A percentile compares a stretch with the other conserved stretches of the same genome.
Evolutionary conservation across 2,113 vertebrate species (phyloP).

Genomic region (Andinoacara biseriatus): DNA sequence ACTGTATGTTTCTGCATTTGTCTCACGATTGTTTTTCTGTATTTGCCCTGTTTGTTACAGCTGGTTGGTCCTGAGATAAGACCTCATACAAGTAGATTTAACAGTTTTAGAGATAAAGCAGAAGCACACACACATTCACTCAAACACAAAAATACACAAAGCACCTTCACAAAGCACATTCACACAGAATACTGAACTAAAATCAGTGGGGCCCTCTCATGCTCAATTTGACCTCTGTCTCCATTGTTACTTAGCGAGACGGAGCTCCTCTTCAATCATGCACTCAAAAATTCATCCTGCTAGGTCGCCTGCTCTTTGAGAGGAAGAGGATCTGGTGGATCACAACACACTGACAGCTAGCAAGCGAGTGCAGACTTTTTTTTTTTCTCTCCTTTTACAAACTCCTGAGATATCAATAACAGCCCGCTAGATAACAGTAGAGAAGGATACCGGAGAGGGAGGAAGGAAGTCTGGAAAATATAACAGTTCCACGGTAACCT

Average conservation of each 20-base stretch:
- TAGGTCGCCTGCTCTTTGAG: slow-evolving; percentile 17
- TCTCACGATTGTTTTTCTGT: slow-evolving; percentile 25
- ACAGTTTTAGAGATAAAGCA: slow-evolving; percentile 37
- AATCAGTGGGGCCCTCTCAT: not conserved
- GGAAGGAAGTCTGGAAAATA: not conserved
- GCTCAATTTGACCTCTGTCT: slow-evolving; percentile 51
- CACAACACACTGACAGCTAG: slow-evolving; percentile 20
- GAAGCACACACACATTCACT: not conserved
- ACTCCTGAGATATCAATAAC: slow-evolving; percentile 20
- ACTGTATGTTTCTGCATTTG: slow-evolving; percentile 15
- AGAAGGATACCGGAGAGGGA: not conserved
- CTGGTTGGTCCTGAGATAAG: slow-evolving; percentile 36
- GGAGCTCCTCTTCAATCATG: slow-evolving; percentile 11
- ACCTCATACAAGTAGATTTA: slow-evolving; percentile 25
- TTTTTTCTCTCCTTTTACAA: slow-evolving; percentile 14
- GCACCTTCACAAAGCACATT: not conserved
- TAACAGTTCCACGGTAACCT: not conserved
- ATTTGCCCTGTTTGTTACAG: slow-evolving; percentile 29
- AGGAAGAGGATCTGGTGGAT: slow-evolving; percentile 16
- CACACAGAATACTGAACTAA: slow-evolving; percentile 24
- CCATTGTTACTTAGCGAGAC: slow-evolving; percentile 1
- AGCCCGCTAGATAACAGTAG: not conserved
- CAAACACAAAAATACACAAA: not conserved
- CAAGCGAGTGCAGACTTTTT: not conserved
- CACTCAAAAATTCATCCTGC: slow-evolving; percentile 4